Evolutionary conservation across 2,888 invertebrate species (phyloP).

Genomic region (Leucophenga maculata): DNA sequence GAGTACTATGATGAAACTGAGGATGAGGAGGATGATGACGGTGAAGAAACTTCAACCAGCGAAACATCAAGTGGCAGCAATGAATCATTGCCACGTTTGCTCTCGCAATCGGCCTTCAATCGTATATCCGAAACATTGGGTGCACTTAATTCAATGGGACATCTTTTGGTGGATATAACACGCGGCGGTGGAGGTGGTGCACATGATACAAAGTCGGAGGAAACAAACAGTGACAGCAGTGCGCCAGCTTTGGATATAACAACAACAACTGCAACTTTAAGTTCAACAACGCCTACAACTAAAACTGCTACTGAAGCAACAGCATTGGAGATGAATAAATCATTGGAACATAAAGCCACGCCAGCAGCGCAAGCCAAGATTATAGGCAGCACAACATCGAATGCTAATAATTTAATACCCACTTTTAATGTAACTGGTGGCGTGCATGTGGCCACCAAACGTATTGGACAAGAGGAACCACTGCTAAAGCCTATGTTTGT

Average conservation of each 20-base stretch:
- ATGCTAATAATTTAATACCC: conserved; percentile 52
- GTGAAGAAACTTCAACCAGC: conserved; percentile 44
- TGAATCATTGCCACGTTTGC: conserved; percentile 73
- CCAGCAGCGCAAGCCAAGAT: conserved; percentile 50
- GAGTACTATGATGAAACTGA: conserved; percentile 66
- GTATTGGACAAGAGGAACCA: conserved; percentile 52
- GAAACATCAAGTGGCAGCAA: conserved; percentile 57
- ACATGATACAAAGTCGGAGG: neutral
- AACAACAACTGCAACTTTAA: neutral
- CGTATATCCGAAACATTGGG: conserved; percentile 80
- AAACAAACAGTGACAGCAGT: neutral
- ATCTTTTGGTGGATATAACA: conserved; percentile 88
- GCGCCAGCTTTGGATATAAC: conserved; percentile 29
- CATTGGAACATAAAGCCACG: conserved; percentile 28
- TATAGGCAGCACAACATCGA: conserved; percentile 45
- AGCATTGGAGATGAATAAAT: conserved; percentile 26
- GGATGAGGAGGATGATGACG: conserved; percentile 48
- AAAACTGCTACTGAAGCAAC: conserved; percentile 8
- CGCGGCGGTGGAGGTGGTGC: conserved; percentile 66
- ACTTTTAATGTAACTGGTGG: conserved; percentile 47
- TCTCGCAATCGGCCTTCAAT: conserved; percentile 77
- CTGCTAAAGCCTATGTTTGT: conserved; percentile 57
- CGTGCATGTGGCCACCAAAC: conserved; percentile 54
- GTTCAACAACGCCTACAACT: neutral
- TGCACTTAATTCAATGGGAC: conserved; percentile 88